Base-by-base conservation (phyloP, 2,797 vertebrate genomes). In the Rhabdophis nuchalis region DNA sequence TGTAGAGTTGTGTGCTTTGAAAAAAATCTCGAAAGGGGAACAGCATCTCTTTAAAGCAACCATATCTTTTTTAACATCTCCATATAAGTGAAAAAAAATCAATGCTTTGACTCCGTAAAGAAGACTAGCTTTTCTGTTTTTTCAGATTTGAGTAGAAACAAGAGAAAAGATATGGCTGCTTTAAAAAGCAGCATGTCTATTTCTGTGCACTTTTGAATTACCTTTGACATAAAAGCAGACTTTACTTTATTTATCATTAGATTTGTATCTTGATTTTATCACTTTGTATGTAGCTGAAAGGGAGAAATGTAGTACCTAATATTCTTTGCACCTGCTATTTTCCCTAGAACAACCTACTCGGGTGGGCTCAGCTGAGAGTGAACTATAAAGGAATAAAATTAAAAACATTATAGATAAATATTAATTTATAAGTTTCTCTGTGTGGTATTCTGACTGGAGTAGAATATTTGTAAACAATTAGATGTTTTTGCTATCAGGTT, bases 401-500 rank as follows among this genome's bases (percentile, higher is more conserved):
- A 77, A 77, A 23, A 77, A 41, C 18, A 23, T 41, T 77, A 41
- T 77, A 77, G 32, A 41, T 23, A 41, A 77, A 41, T 10, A 23
- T 77, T 23, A 77, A 23, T 77, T 72, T 36, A 32, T 72, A 72
- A 2, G 2, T 68, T 68, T n/a, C 13, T 5, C 64, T 32, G 13
- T 68, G n/a, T 32, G 64, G 12, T n/a, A 64, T 64, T 64, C 12
- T 64, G 29, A 64, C 13, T 64, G 61, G 5, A 14, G 29, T n/a
- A 64, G 29, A 64, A 64, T 64, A 64, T 64, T n/a, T 68, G 64
- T 16, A 68, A 68, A 68, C 13, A 32, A 32, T 68, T 16, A 2
- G 1, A 32, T 16, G 5, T 16, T 68, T 95, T 95, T 90, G 4
- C 90, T 92, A 94, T 92, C 94, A 94, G 89, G 90, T 95, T 61